Evolutionary conservation across 2,797 vertebrate species (phyloP).

Genomic region (Chloroceryle inda): DNA sequence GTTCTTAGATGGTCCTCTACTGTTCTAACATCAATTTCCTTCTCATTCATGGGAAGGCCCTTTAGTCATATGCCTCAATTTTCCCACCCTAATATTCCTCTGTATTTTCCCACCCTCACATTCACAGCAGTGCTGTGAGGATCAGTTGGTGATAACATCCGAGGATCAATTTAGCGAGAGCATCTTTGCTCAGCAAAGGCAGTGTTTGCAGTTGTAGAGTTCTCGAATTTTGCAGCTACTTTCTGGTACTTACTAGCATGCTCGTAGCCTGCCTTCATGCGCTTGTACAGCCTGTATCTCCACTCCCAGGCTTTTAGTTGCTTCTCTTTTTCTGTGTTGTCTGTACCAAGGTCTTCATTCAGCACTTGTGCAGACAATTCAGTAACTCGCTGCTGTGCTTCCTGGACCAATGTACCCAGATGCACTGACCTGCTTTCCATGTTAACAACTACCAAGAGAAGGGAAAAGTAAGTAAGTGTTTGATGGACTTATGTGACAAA

Average conservation of each 20-base stretch:
- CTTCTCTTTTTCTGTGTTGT: constrained; percentile 90
- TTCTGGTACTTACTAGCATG: constrained; percentile 88
- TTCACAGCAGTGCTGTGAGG: neutral
- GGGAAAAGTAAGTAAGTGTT: neutral
- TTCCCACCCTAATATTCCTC: neutral
- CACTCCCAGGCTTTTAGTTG: constrained; percentile 93
- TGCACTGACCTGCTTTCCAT: constrained; percentile 88
- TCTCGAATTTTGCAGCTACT: neutral
- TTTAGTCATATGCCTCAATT: neutral
- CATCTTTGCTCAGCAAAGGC: neutral
- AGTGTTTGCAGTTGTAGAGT: neutral
- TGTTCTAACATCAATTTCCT: neutral
- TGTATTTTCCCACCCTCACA: neutral
- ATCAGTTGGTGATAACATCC: neutral
- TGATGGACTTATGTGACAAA: neutral
- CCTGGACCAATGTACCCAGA: constrained; percentile 86
- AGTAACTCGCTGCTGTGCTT: constrained; percentile 88
- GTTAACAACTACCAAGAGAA: constrained; percentile 83
- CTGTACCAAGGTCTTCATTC: constrained; percentile 85
- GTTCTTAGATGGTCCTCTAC: neutral
- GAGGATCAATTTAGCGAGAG: neutral
- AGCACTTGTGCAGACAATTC: constrained; percentile 87
- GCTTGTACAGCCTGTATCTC: constrained; percentile 91
- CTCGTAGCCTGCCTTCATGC: constrained; percentile 92
- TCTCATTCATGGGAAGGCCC: neutral